Base-by-base conservation (phyloP, 2,113 vertebrate species). In the Zosterops hypoxanthus region DNA sequence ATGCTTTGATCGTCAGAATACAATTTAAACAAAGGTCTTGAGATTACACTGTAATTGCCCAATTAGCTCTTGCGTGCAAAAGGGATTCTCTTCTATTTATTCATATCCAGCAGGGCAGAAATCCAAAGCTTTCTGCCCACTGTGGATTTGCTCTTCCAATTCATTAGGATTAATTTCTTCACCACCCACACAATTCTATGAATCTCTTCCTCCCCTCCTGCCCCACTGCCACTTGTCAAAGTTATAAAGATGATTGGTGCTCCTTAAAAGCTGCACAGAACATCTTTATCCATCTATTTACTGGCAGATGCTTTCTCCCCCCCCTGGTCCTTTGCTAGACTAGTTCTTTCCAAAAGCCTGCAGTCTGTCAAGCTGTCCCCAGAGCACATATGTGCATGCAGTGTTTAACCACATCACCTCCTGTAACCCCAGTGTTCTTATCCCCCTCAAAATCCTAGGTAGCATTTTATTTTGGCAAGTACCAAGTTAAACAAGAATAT, bases 151-250 rank as follows among this genome's bases (percentile, higher is more conserved):
- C 80, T 92, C 65, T 88, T 96, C 86, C 88, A 96, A 91, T 96
- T 97, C 91, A 94, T 97, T 91, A 95, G 86, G 91, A 97, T 96
- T 96, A 96, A 94, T 94, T 97, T 86, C 86, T 90, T 94, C 52
- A 68, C 92, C 88, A 89, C 95, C 91, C 88, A 84, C 92, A 91
- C 77, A 82, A 94, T 92, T 95, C 72, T 41, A 92, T 78, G 55
- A 90, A 77, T 88, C 76, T 73, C 77, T 86, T 93, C 76, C 80
- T 95, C 76, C 65, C 60, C 56, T 92, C 26, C 73, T 94, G 90
- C 92, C 83, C 92, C 55, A 28, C 8, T 75, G 77, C 96, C 92
- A 95, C 96, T 83, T 96, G 94, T 82, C 91, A 86, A 88, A 94
- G 83, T 86, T 86, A 76, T 46, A 91, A 83, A 91, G 88, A 92